Conservation (phyloP, 2,888 invertebrate genomes). For the Lacanobia wlatinum region DNA sequence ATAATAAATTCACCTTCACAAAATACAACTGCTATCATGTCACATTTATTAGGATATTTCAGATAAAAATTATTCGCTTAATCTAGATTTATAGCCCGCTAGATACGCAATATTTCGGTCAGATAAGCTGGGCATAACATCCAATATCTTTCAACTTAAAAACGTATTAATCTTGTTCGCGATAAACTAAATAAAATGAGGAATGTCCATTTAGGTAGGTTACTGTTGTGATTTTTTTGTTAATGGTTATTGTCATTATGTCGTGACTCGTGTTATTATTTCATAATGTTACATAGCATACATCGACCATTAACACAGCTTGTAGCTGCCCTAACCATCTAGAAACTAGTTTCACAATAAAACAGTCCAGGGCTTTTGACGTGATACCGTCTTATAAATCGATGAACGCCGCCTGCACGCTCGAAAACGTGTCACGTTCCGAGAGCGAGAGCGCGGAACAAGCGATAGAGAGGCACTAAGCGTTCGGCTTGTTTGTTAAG, state of each 20-base stretch:
- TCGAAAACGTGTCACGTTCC: too few relatives aligned
- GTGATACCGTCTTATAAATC: too few relatives aligned
- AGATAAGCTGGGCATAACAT: slow-evolving; percentile 30
- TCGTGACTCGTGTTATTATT: slow-evolving; percentile 15
- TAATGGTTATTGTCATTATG: slow-evolving; percentile 16
- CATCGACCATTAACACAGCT: too few relatives aligned
- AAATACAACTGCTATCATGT: slow-evolving; percentile 33
- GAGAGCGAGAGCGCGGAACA: too few relatives aligned
- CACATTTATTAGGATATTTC: slow-evolving; percentile 38
- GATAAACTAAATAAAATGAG: slow-evolving; percentile 29
- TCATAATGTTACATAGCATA: slow-evolving; percentile 7
- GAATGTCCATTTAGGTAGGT: neutral
- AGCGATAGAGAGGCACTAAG: too few relatives aligned
- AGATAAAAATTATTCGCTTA: slow-evolving; percentile 48
- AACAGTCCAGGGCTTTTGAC: too few relatives aligned
- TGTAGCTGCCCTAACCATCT: too few relatives aligned
- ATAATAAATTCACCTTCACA: slow-evolving; percentile 1
- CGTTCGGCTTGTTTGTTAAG: too few relatives aligned
- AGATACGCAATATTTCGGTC: slow-evolving; percentile 40
- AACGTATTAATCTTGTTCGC: slow-evolving; percentile 37
- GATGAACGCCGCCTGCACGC: too few relatives aligned
- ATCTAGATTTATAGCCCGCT: slow-evolving; percentile 47
- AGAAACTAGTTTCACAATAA: too few relatives aligned
- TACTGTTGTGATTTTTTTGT: neutral
- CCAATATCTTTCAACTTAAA: slow-evolving; percentile 40